phyloP scores from a whole-genome alignment of 2,113 vertebrate genomes.

The Solenodon paradoxus region DNA sequence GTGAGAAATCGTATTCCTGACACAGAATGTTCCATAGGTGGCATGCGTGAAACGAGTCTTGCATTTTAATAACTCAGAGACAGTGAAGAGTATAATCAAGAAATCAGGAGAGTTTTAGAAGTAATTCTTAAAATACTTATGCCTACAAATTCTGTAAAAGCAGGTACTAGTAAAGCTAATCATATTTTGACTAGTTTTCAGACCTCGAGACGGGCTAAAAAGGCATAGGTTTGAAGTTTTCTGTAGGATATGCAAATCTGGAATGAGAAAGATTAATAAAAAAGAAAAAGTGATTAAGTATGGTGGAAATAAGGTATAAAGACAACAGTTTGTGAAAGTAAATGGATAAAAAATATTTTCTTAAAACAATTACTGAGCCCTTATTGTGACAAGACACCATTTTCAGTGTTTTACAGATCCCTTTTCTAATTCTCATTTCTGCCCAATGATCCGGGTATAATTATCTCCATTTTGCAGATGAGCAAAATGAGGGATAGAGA shows the following conservation, averaged over 20 bases:
- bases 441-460: background rate
- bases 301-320: background rate
- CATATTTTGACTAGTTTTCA: background rate
- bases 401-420: background rate
- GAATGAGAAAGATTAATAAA: background rate
- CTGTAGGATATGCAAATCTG: background rate
- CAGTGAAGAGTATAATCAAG: background rate
- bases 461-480: background rate
- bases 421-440: background rate
- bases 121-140: background rate
- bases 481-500: background rate
- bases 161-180: background rate
- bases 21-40: background rate
- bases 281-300: background rate
- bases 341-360: background rate
- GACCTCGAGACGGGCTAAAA: background rate
- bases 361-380: background rate
- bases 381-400: background rate
- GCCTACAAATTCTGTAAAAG: background rate
- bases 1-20: background rate
- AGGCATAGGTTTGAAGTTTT: background rate
- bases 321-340: background rate
- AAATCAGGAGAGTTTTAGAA: conserved; percentile 4
- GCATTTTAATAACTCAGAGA: conserved; percentile 5
- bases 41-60: background rate